These are phyloP conservation scores for Tethya wilhelma DNA, from an alignment of 37 sponge, comb jelly and placozoan species.

Conservation along the genomic window DNA sequence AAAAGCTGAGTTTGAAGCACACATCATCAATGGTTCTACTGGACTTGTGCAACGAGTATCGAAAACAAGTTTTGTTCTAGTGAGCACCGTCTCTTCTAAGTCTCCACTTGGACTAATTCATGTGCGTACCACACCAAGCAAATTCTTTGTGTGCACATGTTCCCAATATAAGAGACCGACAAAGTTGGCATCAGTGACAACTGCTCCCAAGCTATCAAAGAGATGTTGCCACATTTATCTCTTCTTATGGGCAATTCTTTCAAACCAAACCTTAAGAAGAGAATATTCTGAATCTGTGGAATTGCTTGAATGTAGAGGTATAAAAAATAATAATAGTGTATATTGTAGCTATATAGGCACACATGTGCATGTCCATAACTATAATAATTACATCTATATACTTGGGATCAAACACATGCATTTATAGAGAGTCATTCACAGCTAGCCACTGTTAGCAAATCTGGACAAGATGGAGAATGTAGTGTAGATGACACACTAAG, in stretches of 20 bases:
- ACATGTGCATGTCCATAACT: neutral
- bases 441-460: neutral
- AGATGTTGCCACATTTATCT: slow-evolving; percentile 1
- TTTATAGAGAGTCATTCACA: neutral
- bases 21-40: neutral
- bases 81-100: neutral
- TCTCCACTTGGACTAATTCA: slow-evolving; percentile 16
- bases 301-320: too few species aligned
- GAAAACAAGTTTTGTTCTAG: neutral
- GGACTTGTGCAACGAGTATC: slow-evolving; percentile 8
- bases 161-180: neutral
- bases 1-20: neutral
- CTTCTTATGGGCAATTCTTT: slow-evolving; percentile 5
- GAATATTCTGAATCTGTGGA: too few species aligned
- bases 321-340: too few species aligned
- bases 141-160: slow-evolving; percentile 6
- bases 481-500: too few species aligned
- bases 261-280: neutral
- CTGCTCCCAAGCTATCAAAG: slow-evolving; percentile 11
- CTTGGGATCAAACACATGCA: neutral
- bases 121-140: neutral
- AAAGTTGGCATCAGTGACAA: neutral
- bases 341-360: neutral
- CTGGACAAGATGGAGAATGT: too few species aligned
- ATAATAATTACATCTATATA: neutral